These are phyloP conservation scores for Paralichthys olivaceus DNA, from an alignment of 2,113 vertebrate genomes.

Conservation along the genomic window DNA sequence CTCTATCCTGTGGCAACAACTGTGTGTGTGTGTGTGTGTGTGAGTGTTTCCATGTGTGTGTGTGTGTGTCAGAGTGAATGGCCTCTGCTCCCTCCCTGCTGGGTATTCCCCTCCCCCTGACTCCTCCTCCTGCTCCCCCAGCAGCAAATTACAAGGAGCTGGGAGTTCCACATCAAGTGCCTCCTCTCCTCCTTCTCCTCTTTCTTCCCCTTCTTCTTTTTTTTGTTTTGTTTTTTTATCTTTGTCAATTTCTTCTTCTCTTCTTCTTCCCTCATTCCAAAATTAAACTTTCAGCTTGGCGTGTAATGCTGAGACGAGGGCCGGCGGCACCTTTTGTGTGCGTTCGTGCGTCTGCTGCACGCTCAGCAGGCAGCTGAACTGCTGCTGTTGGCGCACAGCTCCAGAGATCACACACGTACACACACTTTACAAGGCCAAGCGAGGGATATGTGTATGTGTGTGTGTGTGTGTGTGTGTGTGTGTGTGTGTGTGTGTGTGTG, in stretches of 20 bases:
- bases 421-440: conserved; percentile 50
- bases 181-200: conserved; percentile 40
- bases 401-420: conserved; percentile 63
- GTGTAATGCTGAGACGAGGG: background rate
- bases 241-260: background rate
- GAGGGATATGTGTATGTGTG: background rate
- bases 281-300: conserved; percentile 40
- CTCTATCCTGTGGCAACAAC: conserved; percentile 56
- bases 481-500: background rate
- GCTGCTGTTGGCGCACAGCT: conserved; percentile 50
- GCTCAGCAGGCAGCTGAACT: conserved; percentile 55
- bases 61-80: conserved; percentile 75
- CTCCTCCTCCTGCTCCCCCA: conserved; percentile 72
- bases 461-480: background rate
- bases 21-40: conserved; percentile 57
- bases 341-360: conserved; percentile 35
- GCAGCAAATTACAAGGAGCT: conserved; percentile 78
- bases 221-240: background rate
- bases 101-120: conserved; percentile 76
- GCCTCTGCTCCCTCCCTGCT: conserved; percentile 78
- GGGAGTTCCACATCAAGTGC: conserved; percentile 68
- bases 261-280: background rate
- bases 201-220: conserved; percentile 34
- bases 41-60: conserved; percentile 57
- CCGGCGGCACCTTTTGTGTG: conserved; percentile 40